phyloP scores from a whole-genome alignment of 2,113 vertebrate species.

The Pomatorhinus ruficollis region DNA sequence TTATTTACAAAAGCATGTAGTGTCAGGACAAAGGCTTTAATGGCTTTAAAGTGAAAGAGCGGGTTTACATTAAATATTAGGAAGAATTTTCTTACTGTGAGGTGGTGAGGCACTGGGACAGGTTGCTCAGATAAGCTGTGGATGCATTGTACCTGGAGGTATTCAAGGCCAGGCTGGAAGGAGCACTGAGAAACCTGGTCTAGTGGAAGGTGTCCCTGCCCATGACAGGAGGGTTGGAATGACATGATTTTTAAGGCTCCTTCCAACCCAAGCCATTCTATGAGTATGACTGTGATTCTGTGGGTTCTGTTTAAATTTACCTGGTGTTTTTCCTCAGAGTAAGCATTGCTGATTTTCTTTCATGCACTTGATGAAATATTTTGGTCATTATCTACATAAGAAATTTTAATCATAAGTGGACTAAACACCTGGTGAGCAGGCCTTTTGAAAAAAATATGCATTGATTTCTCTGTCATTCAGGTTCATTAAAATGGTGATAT shows the following conservation, averaged over 20 bases:
- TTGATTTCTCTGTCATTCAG: background rate
- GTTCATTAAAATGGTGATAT: background rate
- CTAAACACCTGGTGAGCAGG: background rate
- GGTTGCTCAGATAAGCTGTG: background rate
- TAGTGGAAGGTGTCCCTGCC: background rate
- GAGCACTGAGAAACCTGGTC: background rate
- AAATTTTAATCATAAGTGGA: background rate
- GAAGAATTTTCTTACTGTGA: background rate
- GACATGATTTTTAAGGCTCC: background rate
- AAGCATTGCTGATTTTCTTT: background rate
- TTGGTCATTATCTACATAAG: background rate
- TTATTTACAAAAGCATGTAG: background rate
- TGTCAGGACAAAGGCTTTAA: background rate
- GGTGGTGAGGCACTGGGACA: background rate
- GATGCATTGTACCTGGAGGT: background rate
- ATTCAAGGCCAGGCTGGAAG: background rate
- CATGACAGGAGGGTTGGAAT: background rate
- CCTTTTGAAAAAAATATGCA: background rate
- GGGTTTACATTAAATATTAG: background rate
- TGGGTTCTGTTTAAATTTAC: background rate
- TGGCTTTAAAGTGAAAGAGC: background rate
- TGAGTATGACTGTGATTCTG: background rate
- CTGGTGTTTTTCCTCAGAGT: background rate
- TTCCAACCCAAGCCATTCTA: background rate
- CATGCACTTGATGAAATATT: background rate